Evolutionary conservation across 2,888 invertebrate genomes (phyloP), one percentile per base, ranked within the genome.

Genomic region (Meta bourneti): DNA sequence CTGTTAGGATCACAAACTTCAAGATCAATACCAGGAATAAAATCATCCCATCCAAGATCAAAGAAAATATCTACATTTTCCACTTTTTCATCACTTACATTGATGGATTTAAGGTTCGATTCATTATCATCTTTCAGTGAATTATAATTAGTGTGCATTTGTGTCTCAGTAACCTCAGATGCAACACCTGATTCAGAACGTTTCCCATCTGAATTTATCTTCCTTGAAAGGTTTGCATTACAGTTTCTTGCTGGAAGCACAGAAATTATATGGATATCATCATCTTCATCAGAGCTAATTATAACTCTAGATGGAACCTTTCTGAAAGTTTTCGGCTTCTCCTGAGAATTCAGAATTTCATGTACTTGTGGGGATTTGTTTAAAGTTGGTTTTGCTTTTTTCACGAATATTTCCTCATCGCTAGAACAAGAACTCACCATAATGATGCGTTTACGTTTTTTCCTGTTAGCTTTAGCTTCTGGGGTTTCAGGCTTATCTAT

Each of bases 401-500:
- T 89, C 7, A 71, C 61, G 75, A 74, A 86, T 20, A 16, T 54
- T 69, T 81, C 70, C n/a, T 87, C 87, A 34, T 89, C 89, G 61
- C 75, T 89, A 13, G 92, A 92, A 71, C 74, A 61, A 9, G 83
- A 83, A 70, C 54, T 81, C 0, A 20, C 49, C 13, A 78, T 51
- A 34, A 89, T 16, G 48, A 92, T 89, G 8, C 92, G 89, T 78
- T 82, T 92, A 4, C 84, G 71, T 70, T 85, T 92, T 48, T 79
- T 88, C n/a, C 11, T 69, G 2, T 16, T 6, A 71, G n/a, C 49
- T 34, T 79, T 83, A 0, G 5, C 34, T 71, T 74, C 54, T 7
- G 6, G 13, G 6, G 1, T 72, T 54, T 70, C 61, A 8, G 19
- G 54, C 0, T 70, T 72, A 19, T 11, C 1, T 19, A 34, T 34